A percentile compares a stretch with the other conserved stretches of the same genome.
Evolutionary conservation across 1,140 invertebrate genomes (phyloP).

Genomic region (Zaprionus vittiger): DNA sequence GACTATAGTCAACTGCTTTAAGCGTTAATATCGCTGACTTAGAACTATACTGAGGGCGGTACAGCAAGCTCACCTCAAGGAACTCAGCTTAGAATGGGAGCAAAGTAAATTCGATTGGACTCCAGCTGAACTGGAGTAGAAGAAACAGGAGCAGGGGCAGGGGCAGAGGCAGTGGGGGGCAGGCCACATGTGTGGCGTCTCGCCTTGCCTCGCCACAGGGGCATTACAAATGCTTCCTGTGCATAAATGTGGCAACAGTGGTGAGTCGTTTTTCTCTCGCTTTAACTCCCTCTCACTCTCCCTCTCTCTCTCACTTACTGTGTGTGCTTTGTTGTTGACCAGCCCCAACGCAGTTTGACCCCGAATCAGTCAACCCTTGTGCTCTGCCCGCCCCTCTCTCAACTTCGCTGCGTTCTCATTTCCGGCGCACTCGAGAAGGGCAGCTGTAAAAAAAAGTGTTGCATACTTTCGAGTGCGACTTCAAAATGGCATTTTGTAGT

Average conservation of each 20-base stretch:
- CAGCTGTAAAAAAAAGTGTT: slow-evolving; percentile 44
- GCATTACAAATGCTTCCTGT: slow-evolving; percentile 79
- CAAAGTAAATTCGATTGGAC: slow-evolving; percentile 3
- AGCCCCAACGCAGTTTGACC: slow-evolving; percentile 52
- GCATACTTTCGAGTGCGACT: slow-evolving; percentile 77
- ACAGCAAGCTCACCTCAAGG: background rate
- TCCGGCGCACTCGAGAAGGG: slow-evolving; percentile 44
- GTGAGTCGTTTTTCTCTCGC: background rate
- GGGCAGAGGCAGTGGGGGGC: background rate
- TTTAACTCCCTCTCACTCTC: background rate
- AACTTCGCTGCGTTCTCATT: slow-evolving; percentile 16
- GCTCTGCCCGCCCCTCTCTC: background rate
- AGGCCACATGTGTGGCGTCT: slow-evolving; percentile 17
- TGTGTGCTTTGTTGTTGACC: slow-evolving; percentile 59
- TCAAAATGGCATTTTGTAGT: slow-evolving; percentile 67
- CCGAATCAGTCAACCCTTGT: slow-evolving; percentile 26
- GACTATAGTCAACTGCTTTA: background rate
- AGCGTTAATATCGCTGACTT: too few relatives aligned
- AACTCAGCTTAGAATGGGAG: background rate
- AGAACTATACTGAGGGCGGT: background rate
- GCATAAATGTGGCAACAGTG: slow-evolving; percentile 77
- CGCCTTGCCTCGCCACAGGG: slow-evolving; percentile 46
- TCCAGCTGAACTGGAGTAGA: background rate
- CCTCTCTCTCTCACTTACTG: slow-evolving; percentile 19
- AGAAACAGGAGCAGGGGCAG: background rate